phyloP scores from a whole-genome alignment of 1,140 invertebrate species.

The Lepidostoma basale region DNA sequence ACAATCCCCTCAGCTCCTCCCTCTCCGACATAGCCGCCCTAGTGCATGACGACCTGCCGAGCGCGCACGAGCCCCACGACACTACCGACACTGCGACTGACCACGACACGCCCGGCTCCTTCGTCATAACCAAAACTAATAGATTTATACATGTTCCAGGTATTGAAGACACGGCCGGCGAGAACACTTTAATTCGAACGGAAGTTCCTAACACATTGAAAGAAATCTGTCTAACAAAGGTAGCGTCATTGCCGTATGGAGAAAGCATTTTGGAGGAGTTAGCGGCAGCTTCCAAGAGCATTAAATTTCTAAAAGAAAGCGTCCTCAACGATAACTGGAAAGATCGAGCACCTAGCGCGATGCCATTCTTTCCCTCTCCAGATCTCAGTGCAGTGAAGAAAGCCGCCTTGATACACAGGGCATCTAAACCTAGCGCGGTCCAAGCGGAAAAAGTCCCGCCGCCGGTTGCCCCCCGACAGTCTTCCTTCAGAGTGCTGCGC shows the following conservation, averaged over 20 bases:
- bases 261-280: conserved; percentile 69
- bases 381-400: conserved; percentile 48
- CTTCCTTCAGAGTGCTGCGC: conserved; percentile 53
- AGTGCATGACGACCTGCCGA: conserved; percentile 52
- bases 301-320: conserved; percentile 54
- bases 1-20: conserved; percentile 58
- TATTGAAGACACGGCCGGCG: not conserved
- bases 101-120: conserved; percentile 3
- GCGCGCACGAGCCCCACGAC: not conserved
- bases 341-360: conserved; percentile 30
- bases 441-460: conserved; percentile 48
- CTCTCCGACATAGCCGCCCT: conserved; percentile 57
- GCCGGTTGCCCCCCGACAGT: conserved; percentile 53
- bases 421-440: conserved; percentile 23
- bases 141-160: conserved; percentile 35
- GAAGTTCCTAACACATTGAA: conserved; percentile 47
- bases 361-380: conserved; percentile 48
- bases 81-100: not conserved
- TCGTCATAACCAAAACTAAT: conserved; percentile 20
- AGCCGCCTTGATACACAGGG: conserved; percentile 39
- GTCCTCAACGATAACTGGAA: conserved; percentile 5
- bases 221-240: conserved; percentile 67
- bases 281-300: conserved; percentile 66
- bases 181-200: not conserved
- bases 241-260: conserved; percentile 70